A percentile compares a stretch with the other conserved stretches of the same genome.
Conservation (phyloP, 2,888 invertebrate genomes). For the Pherbina coryleti region DNA sequence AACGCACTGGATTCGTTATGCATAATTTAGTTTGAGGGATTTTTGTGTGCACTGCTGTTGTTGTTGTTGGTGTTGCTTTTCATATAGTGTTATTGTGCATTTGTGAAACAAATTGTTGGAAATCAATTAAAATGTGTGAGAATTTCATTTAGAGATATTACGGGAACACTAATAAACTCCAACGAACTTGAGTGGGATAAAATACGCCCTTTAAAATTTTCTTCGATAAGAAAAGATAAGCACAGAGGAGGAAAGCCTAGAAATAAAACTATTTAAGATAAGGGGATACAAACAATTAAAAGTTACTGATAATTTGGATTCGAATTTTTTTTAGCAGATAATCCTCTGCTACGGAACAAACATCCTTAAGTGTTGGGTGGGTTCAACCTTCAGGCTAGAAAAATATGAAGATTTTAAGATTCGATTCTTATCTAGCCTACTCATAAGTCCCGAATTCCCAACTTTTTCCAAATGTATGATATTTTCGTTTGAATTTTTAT, state of each 20-base stretch:
- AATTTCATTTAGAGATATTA: background rate
- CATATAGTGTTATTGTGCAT: constrained; percentile 8
- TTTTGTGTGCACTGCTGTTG: constrained; percentile 4
- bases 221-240: background rate
- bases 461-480: too few relatives aligned
- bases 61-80: constrained; percentile 14
- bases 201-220: background rate
- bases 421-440: too few relatives aligned
- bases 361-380: too few relatives aligned
- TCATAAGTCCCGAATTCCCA: too few relatives aligned
- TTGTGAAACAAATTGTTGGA: constrained; percentile 20
- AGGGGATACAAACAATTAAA: background rate
- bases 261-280: background rate
- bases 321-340: too few relatives aligned
- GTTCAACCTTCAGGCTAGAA: too few relatives aligned
- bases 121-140: constrained; percentile 30
- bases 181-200: background rate
- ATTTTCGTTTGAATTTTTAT: too few relatives aligned
- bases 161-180: background rate
- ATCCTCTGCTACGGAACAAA: too few relatives aligned
- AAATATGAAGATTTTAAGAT: too few relatives aligned
- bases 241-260: background rate
- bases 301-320: too few relatives aligned
- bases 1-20: constrained; percentile 46
- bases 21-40: constrained; percentile 46